Conservation (phyloP, 2,797 vertebrate species). For the Hemitrygon akajei region DNA sequence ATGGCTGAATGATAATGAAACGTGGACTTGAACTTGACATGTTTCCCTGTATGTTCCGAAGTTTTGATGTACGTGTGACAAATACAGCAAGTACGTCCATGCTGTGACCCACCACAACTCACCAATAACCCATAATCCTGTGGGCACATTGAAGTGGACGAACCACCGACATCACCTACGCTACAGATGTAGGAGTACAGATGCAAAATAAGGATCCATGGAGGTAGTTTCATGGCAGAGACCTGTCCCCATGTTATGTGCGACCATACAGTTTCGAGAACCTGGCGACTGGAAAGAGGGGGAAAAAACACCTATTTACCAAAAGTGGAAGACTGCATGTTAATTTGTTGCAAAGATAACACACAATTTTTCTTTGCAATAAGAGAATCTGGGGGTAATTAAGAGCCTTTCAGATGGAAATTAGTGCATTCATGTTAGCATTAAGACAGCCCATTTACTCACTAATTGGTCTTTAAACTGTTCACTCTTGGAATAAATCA, state of each 20-base stretch:
- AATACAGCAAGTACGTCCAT: too few species aligned
- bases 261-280: neutral
- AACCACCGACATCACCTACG: too few species aligned
- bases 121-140: too few species aligned
- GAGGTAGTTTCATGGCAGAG: neutral
- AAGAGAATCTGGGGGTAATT: slow-evolving; percentile 33
- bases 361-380: slow-evolving; percentile 34
- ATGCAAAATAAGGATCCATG: too few species aligned
- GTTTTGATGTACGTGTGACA: too few species aligned
- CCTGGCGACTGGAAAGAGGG: too few species aligned
- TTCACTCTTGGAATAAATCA: slow-evolving; percentile 36
- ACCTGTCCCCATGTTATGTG: neutral
- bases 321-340: slow-evolving; percentile 25
- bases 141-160: too few species aligned
- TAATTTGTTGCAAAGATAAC: slow-evolving; percentile 37
- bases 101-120: too few species aligned
- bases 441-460: slow-evolving; percentile 34
- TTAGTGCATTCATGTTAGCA: slow-evolving; percentile 34
- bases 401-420: slow-evolving; percentile 35
- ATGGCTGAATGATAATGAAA: too few species aligned
- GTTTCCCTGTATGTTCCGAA: too few species aligned
- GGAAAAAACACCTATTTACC: neutral
- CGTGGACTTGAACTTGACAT: too few species aligned
- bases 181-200: too few species aligned
- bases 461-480: slow-evolving; percentile 38